Evolutionary conservation across 2,113 vertebrate genomes (phyloP).

Genomic region (Piliocolobus tephrosceles): DNA sequence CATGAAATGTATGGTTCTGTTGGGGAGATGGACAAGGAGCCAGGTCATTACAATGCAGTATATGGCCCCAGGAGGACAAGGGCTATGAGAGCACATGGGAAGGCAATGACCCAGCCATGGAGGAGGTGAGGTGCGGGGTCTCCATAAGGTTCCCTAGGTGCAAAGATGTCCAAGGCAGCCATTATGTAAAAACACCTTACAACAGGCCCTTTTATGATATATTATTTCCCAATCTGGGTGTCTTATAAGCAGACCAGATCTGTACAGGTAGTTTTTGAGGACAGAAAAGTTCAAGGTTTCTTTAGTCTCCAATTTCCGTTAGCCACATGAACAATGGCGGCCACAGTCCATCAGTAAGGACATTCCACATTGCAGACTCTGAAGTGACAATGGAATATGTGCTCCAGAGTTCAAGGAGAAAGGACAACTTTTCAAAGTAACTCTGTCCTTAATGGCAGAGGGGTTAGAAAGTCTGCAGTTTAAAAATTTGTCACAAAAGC

Average conservation of each 20-base stretch:
- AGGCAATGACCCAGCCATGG: not conserved
- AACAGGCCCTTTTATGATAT: not conserved
- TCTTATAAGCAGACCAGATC: not conserved
- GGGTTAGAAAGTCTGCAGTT: not conserved
- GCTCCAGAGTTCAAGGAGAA: not conserved
- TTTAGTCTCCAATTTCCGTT: not conserved
- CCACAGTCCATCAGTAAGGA: not conserved
- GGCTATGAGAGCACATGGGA: not conserved
- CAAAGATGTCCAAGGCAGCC: not conserved
- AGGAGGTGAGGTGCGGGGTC: no score
- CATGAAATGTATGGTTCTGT: not conserved
- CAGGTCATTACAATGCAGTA: not conserved
- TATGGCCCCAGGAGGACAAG: not conserved
- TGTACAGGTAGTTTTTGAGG: not conserved
- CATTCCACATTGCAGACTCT: not conserved
- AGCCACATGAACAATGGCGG: not conserved
- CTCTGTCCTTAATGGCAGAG: not conserved
- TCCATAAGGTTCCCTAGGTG: not conserved
- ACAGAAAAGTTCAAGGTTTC: not conserved
- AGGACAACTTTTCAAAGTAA: slow-evolving; percentile 29
- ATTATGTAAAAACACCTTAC: not conserved
- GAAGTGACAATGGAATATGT: not conserved
- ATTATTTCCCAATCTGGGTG: not conserved
- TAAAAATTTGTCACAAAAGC: slow-evolving; percentile 23
- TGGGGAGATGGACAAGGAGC: not conserved